phyloP scores from a whole-genome alignment of 2,113 vertebrate species.

The Amblyopsis rosae region DNA sequence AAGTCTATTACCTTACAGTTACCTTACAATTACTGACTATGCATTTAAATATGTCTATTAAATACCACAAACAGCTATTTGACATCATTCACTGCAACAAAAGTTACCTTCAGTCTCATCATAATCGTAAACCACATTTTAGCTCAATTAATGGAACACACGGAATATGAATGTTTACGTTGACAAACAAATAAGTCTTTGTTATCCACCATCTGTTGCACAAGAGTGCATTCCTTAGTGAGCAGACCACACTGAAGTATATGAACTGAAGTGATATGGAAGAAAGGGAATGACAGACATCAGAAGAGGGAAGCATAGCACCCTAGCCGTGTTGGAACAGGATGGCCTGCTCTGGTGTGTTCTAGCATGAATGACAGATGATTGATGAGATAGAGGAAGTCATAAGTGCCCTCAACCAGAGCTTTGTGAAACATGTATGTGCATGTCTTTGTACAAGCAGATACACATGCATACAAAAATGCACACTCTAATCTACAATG shows the following conservation, averaged over 20 bases:
- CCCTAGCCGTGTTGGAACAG: too few species aligned
- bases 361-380: too few species aligned
- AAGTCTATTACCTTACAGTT: too few species aligned
- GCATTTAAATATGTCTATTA: too few species aligned
- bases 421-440: too few species aligned
- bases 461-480: too few species aligned
- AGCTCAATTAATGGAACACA: slow-evolving; percentile 8
- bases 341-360: too few species aligned
- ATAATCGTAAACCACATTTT: not conserved
- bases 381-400: too few species aligned
- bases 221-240: slow-evolving; percentile 34
- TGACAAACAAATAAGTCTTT: slow-evolving; percentile 27
- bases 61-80: not conserved
- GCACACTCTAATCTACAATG: too few species aligned
- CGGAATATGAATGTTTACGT: slow-evolving; percentile 55
- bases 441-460: too few species aligned
- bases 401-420: too few species aligned
- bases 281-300: slow-evolving; percentile 37
- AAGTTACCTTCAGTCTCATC: not conserved
- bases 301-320: not conserved
- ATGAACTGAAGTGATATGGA: slow-evolving; percentile 34
- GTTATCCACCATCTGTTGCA: slow-evolving; percentile 19
- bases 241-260: slow-evolving; percentile 17
- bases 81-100: slow-evolving; percentile 2
- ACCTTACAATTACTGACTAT: too few species aligned